Percentiles rank a stretch among this genome's conserved stretches.
Evolutionary conservation across 1,140 invertebrate species (phyloP).

Genomic region (Hirudo medicinalis): DNA sequence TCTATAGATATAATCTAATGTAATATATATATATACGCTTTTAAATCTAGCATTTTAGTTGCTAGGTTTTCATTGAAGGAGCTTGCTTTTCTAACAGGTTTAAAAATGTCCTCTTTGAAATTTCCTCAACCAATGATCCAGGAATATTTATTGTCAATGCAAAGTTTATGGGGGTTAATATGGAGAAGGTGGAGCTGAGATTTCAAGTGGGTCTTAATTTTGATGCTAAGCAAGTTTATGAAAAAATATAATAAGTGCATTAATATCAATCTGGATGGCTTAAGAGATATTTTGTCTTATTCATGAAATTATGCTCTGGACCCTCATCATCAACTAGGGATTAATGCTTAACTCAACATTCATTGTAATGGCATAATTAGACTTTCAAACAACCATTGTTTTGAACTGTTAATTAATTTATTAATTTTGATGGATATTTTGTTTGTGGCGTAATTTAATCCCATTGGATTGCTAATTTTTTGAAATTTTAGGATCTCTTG

Average conservation of each 20-base stretch:
- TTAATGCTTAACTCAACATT: neutral
- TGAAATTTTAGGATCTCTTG: conserved; percentile 50
- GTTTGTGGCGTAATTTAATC: neutral
- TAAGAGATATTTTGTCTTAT: neutral
- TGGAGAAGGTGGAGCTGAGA: conserved; percentile 62
- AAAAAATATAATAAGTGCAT: neutral
- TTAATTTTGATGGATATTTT: neutral
- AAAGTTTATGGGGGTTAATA: conserved; percentile 64
- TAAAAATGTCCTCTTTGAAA: conserved; percentile 66
- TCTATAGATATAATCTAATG: no score
- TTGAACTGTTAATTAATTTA: no score
- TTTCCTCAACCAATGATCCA: conserved; percentile 52
- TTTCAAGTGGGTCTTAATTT: conserved; percentile 45
- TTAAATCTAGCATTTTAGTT: neutral
- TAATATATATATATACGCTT: no score
- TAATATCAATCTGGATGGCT: neutral
- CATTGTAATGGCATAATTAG: no score
- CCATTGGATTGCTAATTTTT: conserved; percentile 8
- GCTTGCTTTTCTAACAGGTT: conserved; percentile 38
- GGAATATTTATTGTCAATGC: conserved; percentile 59
- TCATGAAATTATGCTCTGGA: conserved; percentile 1
- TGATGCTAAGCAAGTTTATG: neutral
- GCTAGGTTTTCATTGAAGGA: neutral
- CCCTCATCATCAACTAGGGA: no score
- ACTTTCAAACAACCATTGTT: neutral